Evolutionary conservation across 2,888 invertebrate genomes (phyloP), one percentile per base, ranked within the genome.

Genomic region (Sisyra nigra): DNA sequence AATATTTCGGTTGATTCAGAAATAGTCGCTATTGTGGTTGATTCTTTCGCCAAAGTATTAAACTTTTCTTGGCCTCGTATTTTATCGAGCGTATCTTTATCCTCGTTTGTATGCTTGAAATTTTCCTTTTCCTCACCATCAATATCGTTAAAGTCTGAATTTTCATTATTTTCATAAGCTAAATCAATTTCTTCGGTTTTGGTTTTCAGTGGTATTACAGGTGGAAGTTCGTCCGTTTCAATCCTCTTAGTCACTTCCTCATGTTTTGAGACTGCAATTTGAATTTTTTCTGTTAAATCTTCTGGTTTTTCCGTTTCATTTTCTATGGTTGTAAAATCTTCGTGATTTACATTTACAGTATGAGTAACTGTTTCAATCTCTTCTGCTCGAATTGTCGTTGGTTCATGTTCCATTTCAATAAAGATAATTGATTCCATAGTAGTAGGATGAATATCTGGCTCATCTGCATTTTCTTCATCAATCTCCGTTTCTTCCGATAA

Each of bases 341-440:
- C 37, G 18, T 41, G 38, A 40, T 33, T 15, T 7, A 37, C 15
- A 37, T 15, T 34, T 6, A 57, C 48, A 7, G 47, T 46, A 46
- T 54, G 53, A 3, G 56, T 57, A 7, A 51, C 54, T 4, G 55
- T 55, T 40, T 55, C 47, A 13, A 56, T 38, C 6, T 52, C 49
- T 50, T 57, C 54, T n/a, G 55, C 56, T 32, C 51, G 49, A 11
- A 57, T 49, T 19, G 52, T 53, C 1, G 50, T 48, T 2, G 43
- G 43, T 11, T 37, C 18, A 31, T 43, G 17, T 17, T 29, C 15
- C 11, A 6, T 31, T 10, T 43, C 18, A 13, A 41, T 34, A 4
- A 8, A 37, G 15, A 40, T 15, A 8, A 24, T 29, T 32, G 46
- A 37, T 14, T 29, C 33, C 15, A 17, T 40, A 32, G 48, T 46